Conservation (phyloP, 2,113 vertebrate genomes). For the Aldabrachelys gigantea region DNA sequence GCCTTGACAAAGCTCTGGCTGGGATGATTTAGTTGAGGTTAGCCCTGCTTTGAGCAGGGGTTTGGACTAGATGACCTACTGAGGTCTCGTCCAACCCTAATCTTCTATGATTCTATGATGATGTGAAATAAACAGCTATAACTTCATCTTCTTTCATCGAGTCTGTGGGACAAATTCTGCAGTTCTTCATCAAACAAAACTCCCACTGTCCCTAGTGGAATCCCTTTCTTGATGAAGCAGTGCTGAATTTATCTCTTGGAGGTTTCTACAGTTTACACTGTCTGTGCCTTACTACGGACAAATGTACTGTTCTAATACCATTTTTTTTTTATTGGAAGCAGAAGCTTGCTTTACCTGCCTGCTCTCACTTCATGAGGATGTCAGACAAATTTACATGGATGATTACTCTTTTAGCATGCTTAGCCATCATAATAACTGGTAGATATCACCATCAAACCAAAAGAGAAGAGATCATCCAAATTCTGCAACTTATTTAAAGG, state of each 20-base stretch:
- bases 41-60: too few species aligned
- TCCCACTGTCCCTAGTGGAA: background rate
- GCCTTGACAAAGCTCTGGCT: too few species aligned
- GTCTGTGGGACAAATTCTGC: conserved; percentile 13
- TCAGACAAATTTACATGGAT: conserved; percentile 61
- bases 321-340: conserved; percentile 28
- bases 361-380: conserved; percentile 39
- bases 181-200: conserved; percentile 27
- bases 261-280: background rate
- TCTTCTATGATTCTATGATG: background rate
- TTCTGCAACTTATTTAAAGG: conserved; percentile 38
- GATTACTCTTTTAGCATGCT: conserved; percentile 51
- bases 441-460: conserved; percentile 15
- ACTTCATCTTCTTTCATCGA: conserved; percentile 18
- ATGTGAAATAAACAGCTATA: conserved; percentile 28
- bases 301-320: background rate
- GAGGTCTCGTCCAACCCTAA: too few species aligned
- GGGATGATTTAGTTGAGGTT: too few species aligned
- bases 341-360: conserved; percentile 12
- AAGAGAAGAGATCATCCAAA: conserved; percentile 15
- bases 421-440: conserved; percentile 48
- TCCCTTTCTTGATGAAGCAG: background rate
- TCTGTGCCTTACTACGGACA: conserved; percentile 11
- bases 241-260: background rate
- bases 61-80: too few species aligned